phyloP scores from a whole-genome alignment of 2,797 vertebrate genomes.

The Cyprinella venusta region DNA sequence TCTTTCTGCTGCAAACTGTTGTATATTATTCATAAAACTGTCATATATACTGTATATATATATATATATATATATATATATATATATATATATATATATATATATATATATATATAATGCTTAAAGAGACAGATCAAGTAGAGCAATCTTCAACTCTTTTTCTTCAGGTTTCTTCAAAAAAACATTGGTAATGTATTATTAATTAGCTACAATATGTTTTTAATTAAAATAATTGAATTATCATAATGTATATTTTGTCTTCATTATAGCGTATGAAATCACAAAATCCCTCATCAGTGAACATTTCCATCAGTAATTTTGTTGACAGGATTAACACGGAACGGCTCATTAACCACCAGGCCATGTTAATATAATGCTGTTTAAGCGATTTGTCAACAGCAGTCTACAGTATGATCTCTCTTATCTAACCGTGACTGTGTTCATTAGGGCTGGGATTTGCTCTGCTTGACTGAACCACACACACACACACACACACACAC shows the following conservation, averaged over 20 bases:
- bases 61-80: too few species aligned
- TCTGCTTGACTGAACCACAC: slow-evolving; percentile 5
- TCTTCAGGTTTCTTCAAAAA: neutral
- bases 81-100: too few species aligned
- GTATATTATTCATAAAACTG: neutral
- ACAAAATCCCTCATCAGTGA: neutral
- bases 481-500: neutral
- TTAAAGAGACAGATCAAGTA: too few species aligned
- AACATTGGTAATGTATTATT: neutral
- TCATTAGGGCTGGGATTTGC: slow-evolving; percentile 19
- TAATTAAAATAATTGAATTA: neutral
- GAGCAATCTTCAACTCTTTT: neutral
- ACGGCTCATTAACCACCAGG: slow-evolving; percentile 70
- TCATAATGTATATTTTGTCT: slow-evolving; percentile 13
- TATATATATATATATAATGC: too few species aligned
- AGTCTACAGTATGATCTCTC: slow-evolving; percentile 56
- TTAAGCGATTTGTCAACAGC: slow-evolving; percentile 62
- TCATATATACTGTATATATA: too few species aligned
- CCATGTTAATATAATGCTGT: slow-evolving; percentile 66
- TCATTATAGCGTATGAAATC: neutral
- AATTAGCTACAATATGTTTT: neutral
- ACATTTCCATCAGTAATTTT: neutral
- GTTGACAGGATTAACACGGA: neutral
- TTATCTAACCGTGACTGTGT: neutral
- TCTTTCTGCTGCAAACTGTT: neutral